Conservation (phyloP, 2,797 vertebrate genomes). For the Amazona ochrocephala region DNA sequence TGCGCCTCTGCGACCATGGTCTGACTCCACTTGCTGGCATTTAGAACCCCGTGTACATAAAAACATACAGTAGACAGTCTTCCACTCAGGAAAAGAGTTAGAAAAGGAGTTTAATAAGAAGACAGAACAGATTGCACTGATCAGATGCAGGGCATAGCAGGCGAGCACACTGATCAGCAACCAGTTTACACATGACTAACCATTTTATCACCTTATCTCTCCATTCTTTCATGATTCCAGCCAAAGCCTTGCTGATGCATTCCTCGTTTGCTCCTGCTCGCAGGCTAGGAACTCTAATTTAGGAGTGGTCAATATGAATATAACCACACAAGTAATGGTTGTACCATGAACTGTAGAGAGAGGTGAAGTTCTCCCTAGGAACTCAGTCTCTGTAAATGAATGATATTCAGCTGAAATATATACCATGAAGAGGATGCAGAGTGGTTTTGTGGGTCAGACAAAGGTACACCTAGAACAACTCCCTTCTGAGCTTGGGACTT, state of each 20-base stretch:
- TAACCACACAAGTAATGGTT: not conserved
- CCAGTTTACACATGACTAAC: not conserved
- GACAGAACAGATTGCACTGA: not conserved
- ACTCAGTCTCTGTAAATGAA: not conserved
- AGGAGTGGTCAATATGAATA: not conserved
- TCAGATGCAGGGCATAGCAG: not conserved
- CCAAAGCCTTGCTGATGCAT: not conserved
- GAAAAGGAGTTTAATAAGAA: not conserved
- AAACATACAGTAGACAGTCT: not conserved
- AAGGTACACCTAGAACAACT: not conserved
- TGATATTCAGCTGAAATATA: not conserved
- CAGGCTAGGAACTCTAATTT: not conserved
- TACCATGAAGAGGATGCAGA: not conserved
- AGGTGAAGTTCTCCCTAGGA: slow-evolving; percentile 49
- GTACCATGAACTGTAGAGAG: not conserved
- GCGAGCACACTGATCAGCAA: not conserved
- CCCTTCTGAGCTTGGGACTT: not conserved
- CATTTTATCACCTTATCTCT: not conserved
- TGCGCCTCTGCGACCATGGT: not conserved
- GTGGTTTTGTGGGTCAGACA: not conserved
- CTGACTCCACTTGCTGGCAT: not conserved
- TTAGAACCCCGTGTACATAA: not conserved
- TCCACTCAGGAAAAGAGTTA: not conserved
- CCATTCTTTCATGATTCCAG: not conserved
- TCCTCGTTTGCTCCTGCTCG: not conserved